Percentiles rank a stretch among this genome's conserved stretches.
These are phyloP conservation scores for Anadara kagoshimensis DNA, from an alignment of 1,140 invertebrate species.

Conservation along the genomic window DNA sequence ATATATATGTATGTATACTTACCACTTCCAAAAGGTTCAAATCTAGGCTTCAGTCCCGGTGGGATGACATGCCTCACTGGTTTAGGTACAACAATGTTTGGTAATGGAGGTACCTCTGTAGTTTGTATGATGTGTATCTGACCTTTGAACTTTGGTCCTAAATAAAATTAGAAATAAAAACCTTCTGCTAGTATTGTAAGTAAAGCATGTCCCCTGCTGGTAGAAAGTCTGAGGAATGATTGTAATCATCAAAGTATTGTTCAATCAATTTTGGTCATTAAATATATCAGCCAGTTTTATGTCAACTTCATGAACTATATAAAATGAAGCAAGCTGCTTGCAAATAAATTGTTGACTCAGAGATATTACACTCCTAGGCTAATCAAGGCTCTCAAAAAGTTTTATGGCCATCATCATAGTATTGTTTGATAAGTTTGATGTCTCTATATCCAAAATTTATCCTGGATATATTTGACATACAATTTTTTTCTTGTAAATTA, in stretches of 20 bases:
- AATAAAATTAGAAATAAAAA: not conserved
- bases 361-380: no score
- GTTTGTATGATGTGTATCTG: slow-evolving; percentile 17
- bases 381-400: no score
- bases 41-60: not conserved
- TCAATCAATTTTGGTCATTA: no score
- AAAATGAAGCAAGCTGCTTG: no score
- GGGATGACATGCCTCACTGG: slow-evolving; percentile 6
- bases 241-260: no score
- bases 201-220: no score
- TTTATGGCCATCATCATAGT: no score
- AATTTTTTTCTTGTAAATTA: not conserved
- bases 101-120: slow-evolving; percentile 13
- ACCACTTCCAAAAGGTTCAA: slow-evolving; percentile 24
- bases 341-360: no score
- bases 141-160: slow-evolving; percentile 17
- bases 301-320: no score
- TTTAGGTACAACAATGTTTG: slow-evolving; percentile 7
- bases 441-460: not conserved
- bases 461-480: not conserved
- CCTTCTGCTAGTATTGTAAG: no score
- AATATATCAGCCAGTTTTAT: no score
- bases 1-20: not conserved
- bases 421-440: not conserved
- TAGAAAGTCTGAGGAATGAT: no score